Evolutionary conservation across 2,888 invertebrate genomes (phyloP), one percentile per base, ranked within the genome.

Genomic region (Noctua janthe): DNA sequence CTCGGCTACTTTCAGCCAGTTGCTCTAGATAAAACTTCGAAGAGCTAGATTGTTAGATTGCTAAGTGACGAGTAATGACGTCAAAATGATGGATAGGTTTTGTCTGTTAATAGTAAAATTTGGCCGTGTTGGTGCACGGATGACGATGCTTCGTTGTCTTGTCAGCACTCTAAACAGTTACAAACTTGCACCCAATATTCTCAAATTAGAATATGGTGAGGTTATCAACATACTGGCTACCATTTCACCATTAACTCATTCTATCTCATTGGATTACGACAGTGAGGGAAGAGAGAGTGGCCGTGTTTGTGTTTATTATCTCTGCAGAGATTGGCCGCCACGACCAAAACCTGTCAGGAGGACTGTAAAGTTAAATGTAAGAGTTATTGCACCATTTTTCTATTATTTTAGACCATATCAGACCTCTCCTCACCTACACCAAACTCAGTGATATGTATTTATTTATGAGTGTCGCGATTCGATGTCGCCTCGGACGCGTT

Each of bases 401-500:
- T 67, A 23, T 43, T 2, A 69, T 47, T 69, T n/a, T 15, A n/a
- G n/a, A 69, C 11, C 15, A n/a, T n/a, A 47, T 6, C 56, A 0
- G 20, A 54, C n/a, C 79, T 71, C 90, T 76, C 59, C 0, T 84
- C 51, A 0, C 86, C 88, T 86, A 49, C n/a, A 77, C 92, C 94
- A 89, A 23, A 70, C 84, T 73, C 86, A 85, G 80, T 86, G 84
- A 93, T 95, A 95, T 96, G 94, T 95, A 95, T 96, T 95, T 96
- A 96, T 96, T 95, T 95, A 96, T 96, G 94, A 96, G 94, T 88
- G 89, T 91, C 94, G 92, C 95, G 94, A 94, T 95, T 93, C 94
- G 93, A 95, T 95, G 96, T 96, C 95, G 90, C 88, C 82, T 90
- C 92, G 94, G 91, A 94, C 95, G 95, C 95, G 93, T 96, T 96